phyloP scores from a whole-genome alignment of 2,888 invertebrate genomes.

The Drosophila koepferae region DNA sequence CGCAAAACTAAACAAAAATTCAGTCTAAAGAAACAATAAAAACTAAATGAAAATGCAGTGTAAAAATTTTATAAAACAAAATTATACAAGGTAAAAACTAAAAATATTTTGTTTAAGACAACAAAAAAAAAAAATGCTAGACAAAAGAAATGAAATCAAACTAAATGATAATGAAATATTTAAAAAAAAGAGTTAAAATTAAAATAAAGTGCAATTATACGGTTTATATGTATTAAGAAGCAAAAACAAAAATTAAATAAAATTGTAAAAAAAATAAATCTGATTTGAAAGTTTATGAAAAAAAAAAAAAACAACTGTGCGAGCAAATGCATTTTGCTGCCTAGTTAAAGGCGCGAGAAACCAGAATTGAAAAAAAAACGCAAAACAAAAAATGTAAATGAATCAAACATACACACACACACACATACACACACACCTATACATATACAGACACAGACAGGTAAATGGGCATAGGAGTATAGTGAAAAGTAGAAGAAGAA shows the following conservation, averaged over 20 bases:
- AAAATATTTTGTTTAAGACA: constrained; percentile 54
- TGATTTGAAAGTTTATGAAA: constrained; percentile 35
- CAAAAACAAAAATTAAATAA: constrained; percentile 50
- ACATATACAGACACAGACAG: constrained; percentile 8
- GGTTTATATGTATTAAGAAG: constrained; percentile 71
- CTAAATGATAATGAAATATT: constrained; percentile 50
- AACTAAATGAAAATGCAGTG: constrained; percentile 30
- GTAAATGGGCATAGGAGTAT: constrained; percentile 10
- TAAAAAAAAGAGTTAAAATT: constrained; percentile 55
- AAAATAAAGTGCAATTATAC: constrained; percentile 78
- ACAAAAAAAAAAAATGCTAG: constrained; percentile 24
- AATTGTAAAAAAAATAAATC: constrained; percentile 47
- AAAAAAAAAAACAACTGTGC: not conserved
- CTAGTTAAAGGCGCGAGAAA: constrained; percentile 8
- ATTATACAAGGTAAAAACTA: constrained; percentile 59
- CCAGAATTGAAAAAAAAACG: constrained; percentile 24
- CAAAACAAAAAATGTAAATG: constrained; percentile 2
- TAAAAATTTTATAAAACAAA: constrained; percentile 61
- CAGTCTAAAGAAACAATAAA: constrained; percentile 27
- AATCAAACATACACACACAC: constrained; percentile 1
- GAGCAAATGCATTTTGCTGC: constrained; percentile 32
- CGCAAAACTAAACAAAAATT: constrained; percentile 56
- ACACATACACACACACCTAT: not conserved
- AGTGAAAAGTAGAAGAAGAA: constrained; percentile 10
- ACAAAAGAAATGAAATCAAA: constrained; percentile 35